Conservation (phyloP, 2,113 vertebrate genomes). For the Phrynosoma platyrhinos region DNA sequence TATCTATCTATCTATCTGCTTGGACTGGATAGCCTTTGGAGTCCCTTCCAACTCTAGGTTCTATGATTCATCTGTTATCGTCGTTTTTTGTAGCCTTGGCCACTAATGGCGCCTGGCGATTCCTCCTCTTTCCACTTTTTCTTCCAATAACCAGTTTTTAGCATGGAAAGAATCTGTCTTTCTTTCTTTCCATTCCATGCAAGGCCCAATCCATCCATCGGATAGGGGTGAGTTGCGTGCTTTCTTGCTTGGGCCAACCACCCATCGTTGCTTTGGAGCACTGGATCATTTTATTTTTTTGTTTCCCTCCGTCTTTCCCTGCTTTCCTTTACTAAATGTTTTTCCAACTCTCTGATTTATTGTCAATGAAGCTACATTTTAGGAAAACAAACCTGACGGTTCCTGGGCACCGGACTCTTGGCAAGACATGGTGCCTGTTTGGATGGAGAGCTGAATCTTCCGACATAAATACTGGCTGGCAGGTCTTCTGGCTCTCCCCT, state of each 20-base stretch:
- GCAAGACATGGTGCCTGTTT: not conserved
- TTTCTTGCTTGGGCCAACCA: not conserved
- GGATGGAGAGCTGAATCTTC: constrained; percentile 2
- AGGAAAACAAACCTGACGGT: constrained; percentile 39
- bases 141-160: not conserved
- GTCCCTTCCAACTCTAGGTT: too few relatives aligned
- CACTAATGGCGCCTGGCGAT: not conserved
- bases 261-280: not conserved
- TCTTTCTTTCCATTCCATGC: not conserved
- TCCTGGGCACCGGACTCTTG: constrained; percentile 18
- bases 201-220: not conserved
- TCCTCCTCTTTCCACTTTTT: not conserved
- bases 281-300: not conserved
- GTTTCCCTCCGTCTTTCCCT: not conserved
- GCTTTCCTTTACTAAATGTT: not conserved
- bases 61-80: too few relatives aligned
- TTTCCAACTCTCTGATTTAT: constrained; percentile 41
- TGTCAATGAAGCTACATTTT: constrained; percentile 33
- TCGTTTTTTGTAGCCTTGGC: not conserved
- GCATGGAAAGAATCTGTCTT: too few relatives aligned
- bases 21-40: too few relatives aligned
- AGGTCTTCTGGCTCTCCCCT: not conserved
- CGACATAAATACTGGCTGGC: not conserved
- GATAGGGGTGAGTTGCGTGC: too few relatives aligned
- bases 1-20: too few relatives aligned